phyloP scores from a whole-genome alignment of 2,888 invertebrate species.

The Scaeva pyrastri region DNA sequence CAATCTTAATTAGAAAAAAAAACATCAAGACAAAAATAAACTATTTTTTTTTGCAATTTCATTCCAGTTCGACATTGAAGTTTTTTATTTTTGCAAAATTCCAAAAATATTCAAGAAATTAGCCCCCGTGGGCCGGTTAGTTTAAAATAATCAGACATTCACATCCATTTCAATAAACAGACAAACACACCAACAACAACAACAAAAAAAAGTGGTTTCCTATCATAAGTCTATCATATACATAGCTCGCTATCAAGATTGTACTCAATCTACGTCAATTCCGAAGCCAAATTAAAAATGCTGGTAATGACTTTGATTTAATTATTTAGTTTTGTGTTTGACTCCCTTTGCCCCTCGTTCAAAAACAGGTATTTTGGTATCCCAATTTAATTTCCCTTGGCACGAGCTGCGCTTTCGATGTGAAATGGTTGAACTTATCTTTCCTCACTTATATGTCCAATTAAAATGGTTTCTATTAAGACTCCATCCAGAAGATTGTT shows the following conservation, averaged over 20 bases:
- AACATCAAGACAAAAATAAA: neutral
- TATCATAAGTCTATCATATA: constrained; percentile 51
- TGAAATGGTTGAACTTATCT: neutral
- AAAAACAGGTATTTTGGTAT: constrained; percentile 5
- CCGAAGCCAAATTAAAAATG: constrained; percentile 35
- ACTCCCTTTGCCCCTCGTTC: neutral
- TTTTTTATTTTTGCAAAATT: neutral
- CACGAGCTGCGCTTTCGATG: constrained; percentile 18
- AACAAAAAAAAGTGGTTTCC: constrained; percentile 44
- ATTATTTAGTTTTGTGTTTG: constrained; percentile 26
- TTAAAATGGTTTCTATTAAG: neutral
- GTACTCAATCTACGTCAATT: constrained; percentile 41
- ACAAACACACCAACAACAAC: too few species aligned
- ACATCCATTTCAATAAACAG: constrained; percentile 1
- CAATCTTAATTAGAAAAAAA: constrained; percentile 17
- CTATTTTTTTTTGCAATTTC: neutral
- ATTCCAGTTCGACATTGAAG: constrained; percentile 9
- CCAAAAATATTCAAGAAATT: constrained; percentile 24
- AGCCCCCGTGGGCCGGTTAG: constrained; percentile 16
- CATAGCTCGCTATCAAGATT: constrained; percentile 41
- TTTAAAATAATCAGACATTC: constrained; percentile 17
- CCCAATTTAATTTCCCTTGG: neutral
- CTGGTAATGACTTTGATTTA: constrained; percentile 62
- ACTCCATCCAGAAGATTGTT: neutral
- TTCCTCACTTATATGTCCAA: constrained; percentile 2